Conservation (phyloP, 2,797 vertebrate species). For the Centropyge bicolor region DNA sequence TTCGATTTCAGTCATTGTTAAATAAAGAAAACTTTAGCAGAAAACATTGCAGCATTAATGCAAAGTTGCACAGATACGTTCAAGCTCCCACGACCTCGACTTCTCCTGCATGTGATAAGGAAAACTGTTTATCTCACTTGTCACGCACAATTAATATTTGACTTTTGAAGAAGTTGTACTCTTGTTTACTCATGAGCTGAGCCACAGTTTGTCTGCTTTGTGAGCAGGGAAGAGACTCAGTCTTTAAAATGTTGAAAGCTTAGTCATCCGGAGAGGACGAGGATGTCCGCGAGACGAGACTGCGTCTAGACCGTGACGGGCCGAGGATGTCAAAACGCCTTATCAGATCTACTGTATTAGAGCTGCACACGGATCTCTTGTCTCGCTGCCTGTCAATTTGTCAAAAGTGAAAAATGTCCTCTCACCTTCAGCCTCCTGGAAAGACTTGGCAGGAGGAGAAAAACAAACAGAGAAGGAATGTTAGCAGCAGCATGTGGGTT, state of each 20-base stretch:
- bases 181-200: too few species aligned
- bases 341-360: slow-evolving; percentile 15
- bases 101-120: too few species aligned
- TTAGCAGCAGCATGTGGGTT: background rate
- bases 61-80: too few species aligned
- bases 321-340: slow-evolving; percentile 17
- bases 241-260: background rate
- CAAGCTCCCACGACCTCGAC: too few species aligned
- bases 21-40: too few species aligned
- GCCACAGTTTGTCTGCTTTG: background rate
- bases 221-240: background rate
- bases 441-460: slow-evolving; percentile 33
- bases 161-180: too few species aligned
- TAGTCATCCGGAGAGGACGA: slow-evolving; percentile 43
- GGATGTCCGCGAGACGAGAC: slow-evolving; percentile 32
- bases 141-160: too few species aligned
- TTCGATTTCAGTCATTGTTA: too few species aligned
- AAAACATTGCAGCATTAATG: too few species aligned
- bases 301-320: slow-evolving; percentile 27
- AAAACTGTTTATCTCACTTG: too few species aligned
- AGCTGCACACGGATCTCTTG: background rate
- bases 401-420: background rate
- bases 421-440: slow-evolving; percentile 57
- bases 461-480: slow-evolving; percentile 33
- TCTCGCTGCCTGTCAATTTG: background rate